Evolutionary conservation across 2,888 invertebrate species (phyloP).

Genomic region (Metalampra italica): DNA sequence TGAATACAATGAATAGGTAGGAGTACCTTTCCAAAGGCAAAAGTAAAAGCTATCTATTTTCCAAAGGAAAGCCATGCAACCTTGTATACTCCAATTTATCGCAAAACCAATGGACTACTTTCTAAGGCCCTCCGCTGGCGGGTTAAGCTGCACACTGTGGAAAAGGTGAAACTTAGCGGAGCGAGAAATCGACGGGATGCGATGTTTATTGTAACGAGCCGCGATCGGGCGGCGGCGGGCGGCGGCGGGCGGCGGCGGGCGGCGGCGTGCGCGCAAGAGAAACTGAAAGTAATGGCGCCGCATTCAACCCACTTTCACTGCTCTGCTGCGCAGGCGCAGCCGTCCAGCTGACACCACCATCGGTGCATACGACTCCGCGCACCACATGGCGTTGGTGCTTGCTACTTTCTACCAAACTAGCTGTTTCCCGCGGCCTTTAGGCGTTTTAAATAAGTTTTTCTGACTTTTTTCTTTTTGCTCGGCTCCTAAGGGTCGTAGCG

Average conservation of each 20-base stretch:
- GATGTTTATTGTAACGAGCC: conserved; percentile 75
- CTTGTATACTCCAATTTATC: conserved; percentile 15
- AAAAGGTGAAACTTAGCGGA: conserved; percentile 76
- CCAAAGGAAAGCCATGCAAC: too few relatives aligned
- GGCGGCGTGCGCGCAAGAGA: conserved; percentile 72
- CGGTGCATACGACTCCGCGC: background rate
- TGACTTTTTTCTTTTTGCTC: too few relatives aligned
- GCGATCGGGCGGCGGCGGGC: too few relatives aligned
- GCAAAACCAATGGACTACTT: conserved; percentile 41
- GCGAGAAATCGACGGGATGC: conserved; percentile 78
- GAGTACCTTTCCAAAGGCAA: background rate
- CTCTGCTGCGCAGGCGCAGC: conserved; percentile 41
- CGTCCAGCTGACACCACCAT: conserved; percentile 12
- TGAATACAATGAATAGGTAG: too few relatives aligned
- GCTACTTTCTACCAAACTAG: background rate
- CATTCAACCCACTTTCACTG: conserved; percentile 78
- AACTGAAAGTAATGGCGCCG: conserved; percentile 76
- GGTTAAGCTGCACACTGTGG: conserved; percentile 61
- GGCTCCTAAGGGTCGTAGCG: too few relatives aligned
- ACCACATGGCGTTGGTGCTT: background rate
- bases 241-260: too few relatives aligned
- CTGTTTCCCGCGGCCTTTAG: too few relatives aligned
- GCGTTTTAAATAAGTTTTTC: too few relatives aligned
- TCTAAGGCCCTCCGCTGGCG: conserved; percentile 46
- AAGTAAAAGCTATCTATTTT: too few relatives aligned